These are phyloP conservation scores for Chelonia mydas DNA, from an alignment of 2,797 vertebrate genomes.

Conservation along the genomic window DNA sequence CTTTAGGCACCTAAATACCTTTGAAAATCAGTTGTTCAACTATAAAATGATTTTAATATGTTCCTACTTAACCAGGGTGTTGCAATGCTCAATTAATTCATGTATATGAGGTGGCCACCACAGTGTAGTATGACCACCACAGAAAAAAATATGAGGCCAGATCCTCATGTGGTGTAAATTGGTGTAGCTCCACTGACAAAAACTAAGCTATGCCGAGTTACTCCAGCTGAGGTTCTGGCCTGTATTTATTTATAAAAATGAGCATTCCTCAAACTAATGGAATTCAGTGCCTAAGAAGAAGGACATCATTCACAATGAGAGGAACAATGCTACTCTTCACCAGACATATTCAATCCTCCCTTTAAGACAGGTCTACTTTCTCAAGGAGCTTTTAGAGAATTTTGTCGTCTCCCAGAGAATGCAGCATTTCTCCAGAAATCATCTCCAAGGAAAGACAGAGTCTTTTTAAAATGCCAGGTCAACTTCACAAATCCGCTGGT, in stretches of 20 bases:
- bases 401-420: slow-evolving; percentile 43
- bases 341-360: slow-evolving; percentile 4
- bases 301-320: neutral
- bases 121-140: neutral
- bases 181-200: slow-evolving; percentile 6
- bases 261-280: slow-evolving; percentile 18
- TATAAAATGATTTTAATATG: neutral
- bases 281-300: slow-evolving; percentile 5
- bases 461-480: slow-evolving; percentile 43
- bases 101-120: neutral
- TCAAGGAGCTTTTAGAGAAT: slow-evolving; percentile 30
- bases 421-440: slow-evolving; percentile 42
- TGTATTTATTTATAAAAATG: slow-evolving; percentile 38
- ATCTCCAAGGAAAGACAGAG: slow-evolving; percentile 21
- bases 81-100: neutral
- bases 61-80: neutral
- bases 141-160: neutral
- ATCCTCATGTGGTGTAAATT: neutral
- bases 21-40: neutral
- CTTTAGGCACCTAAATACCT: neutral
- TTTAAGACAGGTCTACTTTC: slow-evolving; percentile 38
- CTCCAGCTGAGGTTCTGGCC: slow-evolving; percentile 14
- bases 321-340: slow-evolving; percentile 4
- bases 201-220: slow-evolving; percentile 19
- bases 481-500: slow-evolving; percentile 19